phyloP scores from a whole-genome alignment of 2,797 vertebrate species.

The Tauraco hartlaubi region DNA sequence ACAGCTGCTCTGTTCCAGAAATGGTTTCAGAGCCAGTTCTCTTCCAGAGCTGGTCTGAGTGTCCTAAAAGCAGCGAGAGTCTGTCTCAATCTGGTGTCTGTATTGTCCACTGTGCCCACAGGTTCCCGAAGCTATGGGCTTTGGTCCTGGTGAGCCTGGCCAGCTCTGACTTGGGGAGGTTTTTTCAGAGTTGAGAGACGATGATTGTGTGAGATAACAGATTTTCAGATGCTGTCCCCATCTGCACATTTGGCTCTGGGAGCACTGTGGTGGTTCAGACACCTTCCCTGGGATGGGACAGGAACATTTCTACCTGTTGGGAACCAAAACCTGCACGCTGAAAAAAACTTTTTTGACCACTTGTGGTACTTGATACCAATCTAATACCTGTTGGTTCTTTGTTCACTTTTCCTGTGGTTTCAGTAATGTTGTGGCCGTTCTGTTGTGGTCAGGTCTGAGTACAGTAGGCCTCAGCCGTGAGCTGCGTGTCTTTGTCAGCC shows the following conservation, averaged over 20 bases:
- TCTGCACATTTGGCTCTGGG: not conserved
- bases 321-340: not conserved
- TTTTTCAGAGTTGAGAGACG: not conserved
- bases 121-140: not conserved
- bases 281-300: not conserved
- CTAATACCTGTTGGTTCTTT: not conserved
- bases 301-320: not conserved
- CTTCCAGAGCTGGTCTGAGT: not conserved
- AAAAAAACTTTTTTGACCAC: not conserved
- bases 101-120: not conserved
- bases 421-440: not conserved
- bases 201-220: not conserved
- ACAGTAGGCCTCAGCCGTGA: not conserved
- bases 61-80: not conserved
- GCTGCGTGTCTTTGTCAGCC: not conserved
- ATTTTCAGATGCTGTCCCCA: not conserved
- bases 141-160: not conserved
- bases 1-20: not conserved
- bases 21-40: not conserved
- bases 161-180: not conserved
- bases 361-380: not conserved
- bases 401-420: conserved; percentile 22
- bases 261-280: conserved; percentile 23
- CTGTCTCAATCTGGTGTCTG: not conserved
- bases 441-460: conserved; percentile 11